Base-by-base conservation (phyloP, 2,797 vertebrate genomes). In the Dryobates pubescens region DNA sequence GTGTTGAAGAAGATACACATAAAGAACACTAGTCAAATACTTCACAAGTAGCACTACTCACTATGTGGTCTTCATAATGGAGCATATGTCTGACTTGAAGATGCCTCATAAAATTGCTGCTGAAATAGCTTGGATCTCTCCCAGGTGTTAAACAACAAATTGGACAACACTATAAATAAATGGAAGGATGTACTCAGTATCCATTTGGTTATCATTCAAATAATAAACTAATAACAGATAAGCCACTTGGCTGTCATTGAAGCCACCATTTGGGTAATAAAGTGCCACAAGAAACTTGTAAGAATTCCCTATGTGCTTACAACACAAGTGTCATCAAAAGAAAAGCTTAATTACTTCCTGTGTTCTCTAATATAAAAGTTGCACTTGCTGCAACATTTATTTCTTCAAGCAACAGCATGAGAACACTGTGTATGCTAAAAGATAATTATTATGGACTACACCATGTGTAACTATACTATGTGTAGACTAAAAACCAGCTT, bases 51-150 rank as follows among this genome's bases (percentile, higher is more conserved):
- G 65, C 13, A 53, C 47, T 94, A 96, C 96, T 97, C 80, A 96
- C 94, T 88, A 96, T 62, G 73, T 97, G 96, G 74, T 97, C 96
- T 58, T 97, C 95, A 56, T 95, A 96, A 89, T 90, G 94, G 78
- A 96, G 73, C 51, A 82, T 92, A 49, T 96, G 95, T 86, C 77
- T 94, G 62, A 92, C 86, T 86, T 97, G 94, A 88, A 97, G 88
- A 91, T 97, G 96, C 89, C 93, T 96, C 82, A 96, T 93, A 90
- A 97, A 96, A 93, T 94, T 96, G 86, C 93, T 96, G 72, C 30
- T 94, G 73, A 96, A 94, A 79, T 70, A 96, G 71, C 86, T 69
- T 82, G 84, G 22, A 61, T 95, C 92, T 82, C 91, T 97, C 79
- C 86, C 93, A 58, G 96, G 85, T 82, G 91, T 86, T 88, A 96